phyloP scores from a whole-genome alignment of 2,888 invertebrate genomes.

The Coelinius sp. region DNA sequence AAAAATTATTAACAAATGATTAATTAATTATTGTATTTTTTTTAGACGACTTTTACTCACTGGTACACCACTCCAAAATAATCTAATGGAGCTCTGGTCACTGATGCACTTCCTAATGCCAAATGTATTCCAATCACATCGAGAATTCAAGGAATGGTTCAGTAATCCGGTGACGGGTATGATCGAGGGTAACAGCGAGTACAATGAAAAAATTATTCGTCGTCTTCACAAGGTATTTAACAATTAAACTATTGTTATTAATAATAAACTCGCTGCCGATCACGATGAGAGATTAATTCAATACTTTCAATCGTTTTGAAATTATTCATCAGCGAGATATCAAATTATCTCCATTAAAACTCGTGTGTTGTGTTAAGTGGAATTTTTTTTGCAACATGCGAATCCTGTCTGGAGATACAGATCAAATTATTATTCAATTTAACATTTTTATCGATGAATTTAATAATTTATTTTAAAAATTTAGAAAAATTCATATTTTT shows the following conservation, averaged over 20 bases:
- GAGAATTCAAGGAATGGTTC: conserved; percentile 99
- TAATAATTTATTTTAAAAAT: no score
- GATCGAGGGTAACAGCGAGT: conserved; percentile 94
- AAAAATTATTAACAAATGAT: conserved; percentile 19
- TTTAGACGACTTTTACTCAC: conserved; percentile 89
- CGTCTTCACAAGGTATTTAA: conserved; percentile 87
- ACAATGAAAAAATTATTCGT: conserved; percentile 90
- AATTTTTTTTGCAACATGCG: conserved; percentile 59
- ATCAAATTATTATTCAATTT: conserved; percentile 8
- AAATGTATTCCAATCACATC: conserved; percentile 94
- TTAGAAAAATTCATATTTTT: no score
- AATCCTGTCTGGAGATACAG: conserved; percentile 67
- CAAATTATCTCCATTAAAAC: conserved; percentile 65
- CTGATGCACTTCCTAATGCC: conserved; percentile 99
- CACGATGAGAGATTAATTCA: conserved; percentile 51
- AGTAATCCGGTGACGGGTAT: conserved; percentile 96
- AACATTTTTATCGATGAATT: no score
- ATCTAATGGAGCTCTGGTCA: conserved; percentile 97
- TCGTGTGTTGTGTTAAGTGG: conserved; percentile 60
- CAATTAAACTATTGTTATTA: conserved; percentile 31
- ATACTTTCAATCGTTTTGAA: conserved; percentile 52
- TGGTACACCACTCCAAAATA: conserved; percentile 96
- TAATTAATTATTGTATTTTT: conserved; percentile 46
- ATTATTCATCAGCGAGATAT: conserved; percentile 59
- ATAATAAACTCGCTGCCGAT: conserved; percentile 60